These are phyloP conservation scores for Delichon dasypus DNA, from an alignment of 2,797 vertebrate genomes.

Conservation along the genomic window DNA sequence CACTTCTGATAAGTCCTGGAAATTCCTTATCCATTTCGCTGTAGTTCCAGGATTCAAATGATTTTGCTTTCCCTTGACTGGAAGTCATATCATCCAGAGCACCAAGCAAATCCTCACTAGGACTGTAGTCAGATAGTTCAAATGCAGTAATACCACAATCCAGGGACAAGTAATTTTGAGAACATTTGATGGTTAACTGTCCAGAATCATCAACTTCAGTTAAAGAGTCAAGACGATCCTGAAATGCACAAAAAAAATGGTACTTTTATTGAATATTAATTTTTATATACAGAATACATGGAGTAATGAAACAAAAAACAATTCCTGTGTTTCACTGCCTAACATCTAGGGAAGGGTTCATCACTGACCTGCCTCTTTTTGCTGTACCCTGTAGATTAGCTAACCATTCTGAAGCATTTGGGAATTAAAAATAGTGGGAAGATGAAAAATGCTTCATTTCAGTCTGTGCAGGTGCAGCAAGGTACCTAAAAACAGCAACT, in stretches of 20 bases:
- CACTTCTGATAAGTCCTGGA: slow-evolving; percentile 83
- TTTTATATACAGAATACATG: background rate
- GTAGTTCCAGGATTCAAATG: slow-evolving; percentile 79
- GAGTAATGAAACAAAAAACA: background rate
- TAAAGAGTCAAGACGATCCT: slow-evolving; percentile 93
- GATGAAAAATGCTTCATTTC: background rate
- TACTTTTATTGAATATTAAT: background rate
- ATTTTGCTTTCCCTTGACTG: slow-evolving; percentile 65
- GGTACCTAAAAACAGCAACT: background rate
- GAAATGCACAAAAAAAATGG: slow-evolving; percentile 60
- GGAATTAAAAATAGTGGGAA: background rate
- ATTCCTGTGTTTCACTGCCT: background rate
- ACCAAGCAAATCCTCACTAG: slow-evolving; percentile 83
- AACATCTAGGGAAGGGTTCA: background rate
- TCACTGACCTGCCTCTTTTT: background rate
- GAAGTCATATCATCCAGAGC: slow-evolving; percentile 76
- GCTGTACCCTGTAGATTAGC: background rate
- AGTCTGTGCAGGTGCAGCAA: background rate
- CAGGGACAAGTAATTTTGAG: slow-evolving; percentile 95
- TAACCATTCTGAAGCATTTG: background rate
- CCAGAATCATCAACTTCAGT: slow-evolving; percentile 95
- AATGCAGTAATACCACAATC: slow-evolving; percentile 98
- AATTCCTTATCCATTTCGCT: slow-evolving; percentile 83
- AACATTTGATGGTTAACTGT: slow-evolving; percentile 97
- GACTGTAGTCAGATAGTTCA: slow-evolving; percentile 95